Percentiles rank a stretch among this genome's conserved stretches.
Conservation (phyloP, 2,888 invertebrate genomes). For the Eubasilissa splendida region DNA sequence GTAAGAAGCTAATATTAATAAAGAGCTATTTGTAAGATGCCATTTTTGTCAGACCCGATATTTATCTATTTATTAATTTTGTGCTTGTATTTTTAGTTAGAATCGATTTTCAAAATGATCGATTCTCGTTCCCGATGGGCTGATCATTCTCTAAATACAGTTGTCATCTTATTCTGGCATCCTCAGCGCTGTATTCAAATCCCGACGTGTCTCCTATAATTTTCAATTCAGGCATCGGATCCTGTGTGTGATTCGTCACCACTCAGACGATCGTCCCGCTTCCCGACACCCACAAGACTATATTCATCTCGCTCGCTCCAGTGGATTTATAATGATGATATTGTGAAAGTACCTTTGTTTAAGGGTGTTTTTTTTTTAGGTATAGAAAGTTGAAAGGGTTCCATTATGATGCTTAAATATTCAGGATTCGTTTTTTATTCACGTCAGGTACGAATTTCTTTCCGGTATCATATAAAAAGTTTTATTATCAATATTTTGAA, state of each 20-base stretch:
- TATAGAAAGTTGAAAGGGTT: slow-evolving; percentile 20
- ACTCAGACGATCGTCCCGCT: not conserved
- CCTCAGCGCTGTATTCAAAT: not conserved
- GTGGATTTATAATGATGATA: not conserved
- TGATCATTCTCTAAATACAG: no score
- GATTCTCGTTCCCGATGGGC: no score
- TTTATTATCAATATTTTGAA: no score
- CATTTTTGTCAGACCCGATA: no score
- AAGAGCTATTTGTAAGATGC: no score
- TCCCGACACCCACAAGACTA: not conserved
- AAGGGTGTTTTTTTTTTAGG: not conserved
- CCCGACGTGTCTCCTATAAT: not conserved
- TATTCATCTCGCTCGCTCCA: not conserved
- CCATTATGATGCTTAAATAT: not conserved
- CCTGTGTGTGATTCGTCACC: slow-evolving; percentile 10
- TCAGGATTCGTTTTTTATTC: not conserved
- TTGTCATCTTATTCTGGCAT: not conserved
- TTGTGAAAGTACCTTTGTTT: not conserved
- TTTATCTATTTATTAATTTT: no score
- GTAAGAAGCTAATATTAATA: no score
- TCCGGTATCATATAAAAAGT: not conserved
- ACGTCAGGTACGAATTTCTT: slow-evolving; percentile 16
- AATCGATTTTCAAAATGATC: no score
- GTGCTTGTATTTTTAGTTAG: no score
- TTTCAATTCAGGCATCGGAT: not conserved